phyloP scores from a whole-genome alignment of 2,888 invertebrate genomes.

The Polymixis flavicincta region DNA sequence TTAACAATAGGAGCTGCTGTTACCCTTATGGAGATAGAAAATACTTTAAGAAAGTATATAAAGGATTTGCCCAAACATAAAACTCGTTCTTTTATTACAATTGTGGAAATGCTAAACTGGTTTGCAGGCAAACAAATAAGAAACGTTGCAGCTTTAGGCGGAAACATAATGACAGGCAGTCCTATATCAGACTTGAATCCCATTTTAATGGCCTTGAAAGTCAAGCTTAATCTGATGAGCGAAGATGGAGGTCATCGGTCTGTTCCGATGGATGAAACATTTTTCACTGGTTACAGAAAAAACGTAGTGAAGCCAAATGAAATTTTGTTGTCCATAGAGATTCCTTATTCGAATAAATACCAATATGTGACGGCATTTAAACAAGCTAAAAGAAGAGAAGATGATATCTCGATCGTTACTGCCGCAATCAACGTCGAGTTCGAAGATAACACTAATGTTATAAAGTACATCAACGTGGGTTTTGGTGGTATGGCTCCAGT shows the following conservation, averaged over 20 bases:
- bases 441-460: conserved; percentile 86
- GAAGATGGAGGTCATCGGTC: conserved; percentile 88
- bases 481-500: conserved; percentile 99
- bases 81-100: conserved; percentile 92
- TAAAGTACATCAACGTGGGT: conserved; percentile 92
- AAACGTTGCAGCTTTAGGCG: conserved; percentile 98
- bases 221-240: conserved; percentile 93
- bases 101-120: conserved; percentile 96
- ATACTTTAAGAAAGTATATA: conserved; percentile 91
- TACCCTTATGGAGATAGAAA: conserved; percentile 94
- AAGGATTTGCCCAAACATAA: conserved; percentile 89
- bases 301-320: conserved; percentile 93
- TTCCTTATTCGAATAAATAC: conserved; percentile 93
- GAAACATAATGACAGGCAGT: conserved; percentile 98
- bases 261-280: conserved; percentile 93
- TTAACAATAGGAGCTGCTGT: conserved; percentile 95
- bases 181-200: conserved; percentile 99
- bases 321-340: conserved; percentile 93
- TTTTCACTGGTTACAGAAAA: conserved; percentile 95
- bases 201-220: conserved; percentile 95
- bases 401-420: conserved; percentile 97
- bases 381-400: conserved; percentile 96
- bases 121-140: conserved; percentile 99
- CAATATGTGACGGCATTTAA: conserved; percentile 95
- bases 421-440: conserved; percentile 93